Evolutionary conservation across 2,888 invertebrate genomes (phyloP).

Genomic region (Drosophila pseudotakahashii): DNA sequence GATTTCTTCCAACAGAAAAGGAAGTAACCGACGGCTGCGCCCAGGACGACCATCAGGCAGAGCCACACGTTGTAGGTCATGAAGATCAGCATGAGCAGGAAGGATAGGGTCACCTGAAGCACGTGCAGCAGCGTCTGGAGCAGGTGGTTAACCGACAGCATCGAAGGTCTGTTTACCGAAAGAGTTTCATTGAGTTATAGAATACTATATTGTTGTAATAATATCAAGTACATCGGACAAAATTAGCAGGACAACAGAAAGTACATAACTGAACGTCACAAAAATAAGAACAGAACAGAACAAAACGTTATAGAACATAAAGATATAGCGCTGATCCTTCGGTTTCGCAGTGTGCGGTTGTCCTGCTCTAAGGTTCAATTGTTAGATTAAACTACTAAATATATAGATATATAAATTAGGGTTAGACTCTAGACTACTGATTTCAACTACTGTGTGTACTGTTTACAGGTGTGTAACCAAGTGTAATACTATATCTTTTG

Average conservation of each 20-base stretch:
- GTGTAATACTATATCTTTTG: conserved; percentile 4
- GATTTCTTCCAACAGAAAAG: conserved; percentile 98
- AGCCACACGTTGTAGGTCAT: conserved; percentile 99
- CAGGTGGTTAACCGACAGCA: conserved; percentile 92
- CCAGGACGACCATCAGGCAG: conserved; percentile 94
- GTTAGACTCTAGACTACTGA: background rate
- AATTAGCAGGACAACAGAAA: conserved; percentile 7
- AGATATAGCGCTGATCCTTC: background rate
- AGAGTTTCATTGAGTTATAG: background rate
- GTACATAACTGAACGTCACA: conserved; percentile 8
- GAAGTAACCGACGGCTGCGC: conserved; percentile 96
- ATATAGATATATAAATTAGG: background rate
- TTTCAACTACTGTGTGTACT: background rate
- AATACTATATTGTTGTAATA: too few relatives aligned
- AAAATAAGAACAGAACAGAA: conserved; percentile 8
- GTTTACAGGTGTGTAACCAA: conserved; percentile 7
- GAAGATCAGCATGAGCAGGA: conserved; percentile 97
- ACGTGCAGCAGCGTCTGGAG: conserved; percentile 95
- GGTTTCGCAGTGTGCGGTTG: background rate
- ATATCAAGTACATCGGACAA: too few relatives aligned
- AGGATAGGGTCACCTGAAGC: conserved; percentile 94
- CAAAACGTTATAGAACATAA: background rate
- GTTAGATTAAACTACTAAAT: conserved; percentile 7
- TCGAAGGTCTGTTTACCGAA: conserved; percentile 88
- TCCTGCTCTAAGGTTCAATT: background rate